Evolutionary conservation across 2,888 invertebrate species (phyloP).

Genomic region (Alloplasta piceator): DNA sequence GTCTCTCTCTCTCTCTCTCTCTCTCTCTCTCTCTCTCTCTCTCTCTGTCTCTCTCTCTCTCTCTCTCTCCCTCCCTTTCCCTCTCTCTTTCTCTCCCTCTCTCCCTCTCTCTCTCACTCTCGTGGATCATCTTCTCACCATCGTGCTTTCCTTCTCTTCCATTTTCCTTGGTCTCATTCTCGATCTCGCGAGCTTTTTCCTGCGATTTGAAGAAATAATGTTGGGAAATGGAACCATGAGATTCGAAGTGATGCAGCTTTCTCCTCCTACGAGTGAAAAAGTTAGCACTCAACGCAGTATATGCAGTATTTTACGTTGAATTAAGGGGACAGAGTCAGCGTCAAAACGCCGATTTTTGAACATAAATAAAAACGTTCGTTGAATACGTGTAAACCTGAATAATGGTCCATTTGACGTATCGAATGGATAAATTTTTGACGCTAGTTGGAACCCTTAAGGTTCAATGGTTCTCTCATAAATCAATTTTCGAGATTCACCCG

Average conservation of each 20-base stretch:
- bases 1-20: slow-evolving; percentile 53
- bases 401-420: too few relatives aligned
- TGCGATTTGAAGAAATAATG: slow-evolving; percentile 42
- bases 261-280: slow-evolving; percentile 29
- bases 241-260: slow-evolving; percentile 49
- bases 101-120: slow-evolving; percentile 31
- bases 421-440: too few relatives aligned
- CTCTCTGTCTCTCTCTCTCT: slow-evolving; percentile 39
- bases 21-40: slow-evolving; percentile 49
- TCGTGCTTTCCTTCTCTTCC: slow-evolving; percentile 34
- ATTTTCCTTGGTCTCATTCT: not conserved
- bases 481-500: too few relatives aligned
- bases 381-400: too few relatives aligned
- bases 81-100: slow-evolving; percentile 48
- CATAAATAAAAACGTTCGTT: too few relatives aligned
- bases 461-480: too few relatives aligned
- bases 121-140: not conserved
- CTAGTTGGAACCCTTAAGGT: too few relatives aligned
- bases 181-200: slow-evolving; percentile 1
- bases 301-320: too few relatives aligned
- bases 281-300: not conserved
- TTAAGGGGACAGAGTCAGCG: too few relatives aligned
- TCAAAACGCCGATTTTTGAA: too few relatives aligned
- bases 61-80: slow-evolving; percentile 34
- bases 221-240: slow-evolving; percentile 57